These are phyloP conservation scores for Operophtera brumata DNA, from an alignment of 2,888 invertebrate genomes.

Conservation along the genomic window DNA sequence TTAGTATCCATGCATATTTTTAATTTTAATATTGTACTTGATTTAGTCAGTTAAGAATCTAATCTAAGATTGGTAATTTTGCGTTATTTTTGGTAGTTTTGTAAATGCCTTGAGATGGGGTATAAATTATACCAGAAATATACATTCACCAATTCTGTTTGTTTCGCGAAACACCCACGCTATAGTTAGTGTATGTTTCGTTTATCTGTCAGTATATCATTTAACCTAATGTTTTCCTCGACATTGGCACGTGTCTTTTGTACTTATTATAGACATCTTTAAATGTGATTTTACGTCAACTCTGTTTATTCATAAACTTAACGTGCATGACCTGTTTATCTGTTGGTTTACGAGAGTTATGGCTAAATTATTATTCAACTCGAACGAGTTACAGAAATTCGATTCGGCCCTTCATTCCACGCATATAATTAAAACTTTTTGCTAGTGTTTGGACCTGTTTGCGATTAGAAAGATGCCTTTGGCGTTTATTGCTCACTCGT, in stretches of 20 bases:
- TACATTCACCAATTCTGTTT: background rate
- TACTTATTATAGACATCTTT: background rate
- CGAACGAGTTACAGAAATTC: background rate
- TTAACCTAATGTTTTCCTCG: too few relatives aligned
- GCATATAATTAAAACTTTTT: too few relatives aligned
- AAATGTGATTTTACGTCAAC: background rate
- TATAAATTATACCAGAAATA: too few relatives aligned
- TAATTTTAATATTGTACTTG: too few relatives aligned
- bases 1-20: too few relatives aligned
- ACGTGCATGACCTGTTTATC: slow-evolving; percentile 4
- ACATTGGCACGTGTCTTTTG: background rate
- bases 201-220: background rate
- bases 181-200: background rate
- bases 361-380: background rate
- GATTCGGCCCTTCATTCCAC: background rate
- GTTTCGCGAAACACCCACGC: slow-evolving; percentile 3
- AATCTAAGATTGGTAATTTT: too few relatives aligned
- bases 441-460: too few relatives aligned
- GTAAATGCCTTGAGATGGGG: too few relatives aligned
- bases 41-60: too few relatives aligned
- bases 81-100: too few relatives aligned
- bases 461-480: too few relatives aligned
- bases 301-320: background rate
- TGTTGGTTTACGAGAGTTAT: background rate
- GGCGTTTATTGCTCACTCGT: too few relatives aligned